Evolutionary conservation across 37 sponge, comb jelly and placozoan genomes (phyloP).

Genomic region (Haliclona indistincta): DNA sequence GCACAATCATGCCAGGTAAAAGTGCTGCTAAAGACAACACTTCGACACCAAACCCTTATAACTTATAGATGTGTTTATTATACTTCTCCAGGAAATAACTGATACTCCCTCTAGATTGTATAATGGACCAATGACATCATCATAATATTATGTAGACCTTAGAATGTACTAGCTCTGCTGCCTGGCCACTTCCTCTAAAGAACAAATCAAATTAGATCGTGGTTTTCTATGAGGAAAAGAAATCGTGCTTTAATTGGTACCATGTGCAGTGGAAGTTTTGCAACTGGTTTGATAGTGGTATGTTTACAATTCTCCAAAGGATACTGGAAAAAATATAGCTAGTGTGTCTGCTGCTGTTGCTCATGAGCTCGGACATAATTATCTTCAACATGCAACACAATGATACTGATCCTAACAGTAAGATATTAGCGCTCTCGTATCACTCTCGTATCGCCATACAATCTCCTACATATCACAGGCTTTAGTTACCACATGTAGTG

Average conservation of each 20-base stretch:
- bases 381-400: constrained; percentile 73
- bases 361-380: constrained; percentile 87
- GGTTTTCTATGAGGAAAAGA: no score
- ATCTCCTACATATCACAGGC: no score
- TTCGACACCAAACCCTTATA: constrained; percentile 27
- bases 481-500: no score
- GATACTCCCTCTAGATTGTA: constrained; percentile 49
- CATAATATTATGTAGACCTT: constrained; percentile 3
- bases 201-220: no score
- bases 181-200: constrained; percentile 66
- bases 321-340: constrained; percentile 3
- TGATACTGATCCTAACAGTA: constrained; percentile 8
- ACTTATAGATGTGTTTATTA: background rate
- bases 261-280: constrained; percentile 52
- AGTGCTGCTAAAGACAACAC: constrained; percentile 32
- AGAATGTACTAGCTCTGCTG: constrained; percentile 35
- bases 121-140: background rate
- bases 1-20: constrained; percentile 52
- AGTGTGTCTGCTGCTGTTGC: constrained; percentile 53
- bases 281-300: constrained; percentile 49
- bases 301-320: background rate
- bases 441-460: no score
- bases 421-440: background rate
- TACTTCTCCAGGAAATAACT: constrained; percentile 50
- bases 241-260: constrained; percentile 55